phyloP scores from a whole-genome alignment of 2,113 vertebrate genomes.

The Heterotis niloticus region DNA sequence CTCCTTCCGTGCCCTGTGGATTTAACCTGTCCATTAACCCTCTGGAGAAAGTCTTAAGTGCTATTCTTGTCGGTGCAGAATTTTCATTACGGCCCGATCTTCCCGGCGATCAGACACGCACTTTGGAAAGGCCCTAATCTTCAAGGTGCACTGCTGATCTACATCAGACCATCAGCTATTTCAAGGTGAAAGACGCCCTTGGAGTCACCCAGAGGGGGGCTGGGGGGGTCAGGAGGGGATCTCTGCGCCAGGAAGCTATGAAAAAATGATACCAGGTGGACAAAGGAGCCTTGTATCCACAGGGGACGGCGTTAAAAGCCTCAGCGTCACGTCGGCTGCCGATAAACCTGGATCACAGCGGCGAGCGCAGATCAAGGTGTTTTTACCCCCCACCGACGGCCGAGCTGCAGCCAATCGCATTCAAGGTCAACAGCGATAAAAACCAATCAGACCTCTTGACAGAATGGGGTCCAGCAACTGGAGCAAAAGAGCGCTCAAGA shows the following conservation, averaged over 20 bases:
- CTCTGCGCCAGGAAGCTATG: neutral
- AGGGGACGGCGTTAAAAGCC: neutral
- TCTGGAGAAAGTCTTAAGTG: conserved; percentile 10
- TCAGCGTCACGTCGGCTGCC: neutral
- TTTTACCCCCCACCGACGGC: neutral
- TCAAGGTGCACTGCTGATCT: conserved; percentile 15
- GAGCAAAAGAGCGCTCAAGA: neutral
- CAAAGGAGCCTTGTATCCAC: neutral
- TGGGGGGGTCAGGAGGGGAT: neutral
- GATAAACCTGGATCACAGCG: neutral
- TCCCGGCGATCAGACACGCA: neutral
- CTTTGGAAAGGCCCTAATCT: conserved; percentile 12
- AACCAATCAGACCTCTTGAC: neutral
- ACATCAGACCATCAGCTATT: conserved; percentile 13
- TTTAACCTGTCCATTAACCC: conserved; percentile 28
- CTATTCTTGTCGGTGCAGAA: conserved; percentile 17
- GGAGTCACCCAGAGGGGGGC: neutral
- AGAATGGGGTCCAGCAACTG: neutral
- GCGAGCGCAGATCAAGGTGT: neutral
- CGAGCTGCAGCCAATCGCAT: neutral
- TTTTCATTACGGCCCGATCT: conserved; percentile 25
- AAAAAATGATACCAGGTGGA: conserved; percentile 3
- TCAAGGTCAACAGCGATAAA: neutral
- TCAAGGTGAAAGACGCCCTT: conserved; percentile 19
- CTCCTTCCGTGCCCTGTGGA: conserved; percentile 24